Evolutionary conservation across 2,113 vertebrate genomes (phyloP).

Genomic region (Camelus dromedarius): DNA sequence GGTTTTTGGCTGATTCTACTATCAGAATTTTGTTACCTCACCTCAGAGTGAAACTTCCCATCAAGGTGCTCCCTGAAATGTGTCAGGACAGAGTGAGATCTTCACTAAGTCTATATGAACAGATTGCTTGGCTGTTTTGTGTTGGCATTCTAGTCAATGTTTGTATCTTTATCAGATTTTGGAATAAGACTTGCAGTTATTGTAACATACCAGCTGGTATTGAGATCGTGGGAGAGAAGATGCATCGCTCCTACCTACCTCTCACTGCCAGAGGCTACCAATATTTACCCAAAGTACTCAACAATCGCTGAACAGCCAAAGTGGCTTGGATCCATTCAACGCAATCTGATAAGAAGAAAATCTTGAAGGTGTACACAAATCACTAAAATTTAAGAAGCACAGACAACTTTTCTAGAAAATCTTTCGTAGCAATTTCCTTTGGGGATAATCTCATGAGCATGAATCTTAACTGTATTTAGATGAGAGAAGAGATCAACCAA

Average conservation of each 20-base stretch:
- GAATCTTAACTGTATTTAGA: background rate
- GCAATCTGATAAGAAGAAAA: conserved; percentile 2
- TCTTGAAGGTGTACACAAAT: background rate
- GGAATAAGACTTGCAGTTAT: conserved; percentile 20
- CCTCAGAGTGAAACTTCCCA: background rate
- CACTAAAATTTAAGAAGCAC: background rate
- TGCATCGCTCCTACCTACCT: background rate
- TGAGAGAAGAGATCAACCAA: background rate
- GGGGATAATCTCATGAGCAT: background rate
- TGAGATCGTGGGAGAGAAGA: background rate
- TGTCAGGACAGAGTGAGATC: background rate
- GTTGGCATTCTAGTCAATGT: conserved; percentile 32
- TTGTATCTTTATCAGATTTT: conserved; percentile 40
- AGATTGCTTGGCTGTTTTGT: conserved; percentile 8
- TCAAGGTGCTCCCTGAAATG: background rate
- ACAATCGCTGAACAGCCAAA: background rate
- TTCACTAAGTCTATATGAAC: background rate
- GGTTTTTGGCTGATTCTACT: background rate
- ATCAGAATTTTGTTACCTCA: background rate
- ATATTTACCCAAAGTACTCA: conserved; percentile 28
- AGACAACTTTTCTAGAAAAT: background rate
- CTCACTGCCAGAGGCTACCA: background rate
- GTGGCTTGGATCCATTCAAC: background rate
- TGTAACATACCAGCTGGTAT: background rate
- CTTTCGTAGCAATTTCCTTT: background rate